A percentile compares a stretch with the other conserved stretches of the same genome.
Evolutionary conservation across 2,888 invertebrate species (phyloP).

Genomic region (Hipparchia semele): DNA sequence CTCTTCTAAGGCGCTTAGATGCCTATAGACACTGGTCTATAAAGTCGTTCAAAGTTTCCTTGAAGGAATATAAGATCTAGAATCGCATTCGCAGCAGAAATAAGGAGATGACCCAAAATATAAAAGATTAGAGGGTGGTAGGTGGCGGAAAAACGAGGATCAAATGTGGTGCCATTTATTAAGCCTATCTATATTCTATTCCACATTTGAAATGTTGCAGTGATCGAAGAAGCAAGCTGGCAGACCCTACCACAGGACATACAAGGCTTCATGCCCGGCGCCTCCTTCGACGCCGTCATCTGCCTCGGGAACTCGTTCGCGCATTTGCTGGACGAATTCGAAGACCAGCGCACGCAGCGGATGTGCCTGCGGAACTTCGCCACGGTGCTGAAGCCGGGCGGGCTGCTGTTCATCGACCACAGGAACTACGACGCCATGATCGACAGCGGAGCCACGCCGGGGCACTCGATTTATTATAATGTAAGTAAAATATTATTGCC

Average conservation of each 20-base stretch:
- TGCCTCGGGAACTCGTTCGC: constrained; percentile 96
- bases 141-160: no score
- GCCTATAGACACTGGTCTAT: no score
- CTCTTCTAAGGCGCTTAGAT: no score
- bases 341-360: constrained; percentile 91
- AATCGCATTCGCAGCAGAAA: no score
- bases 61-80: no score
- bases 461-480: constrained; percentile 94
- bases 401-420: constrained; percentile 93
- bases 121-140: no score
- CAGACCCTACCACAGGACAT: constrained; percentile 90
- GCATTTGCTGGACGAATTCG: constrained; percentile 91
- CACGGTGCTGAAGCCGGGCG: constrained; percentile 92
- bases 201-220: constrained; percentile 66
- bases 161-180: no score
- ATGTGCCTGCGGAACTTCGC: constrained; percentile 91
- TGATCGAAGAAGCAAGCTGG: constrained; percentile 97
- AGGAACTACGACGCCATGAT: constrained; percentile 93
- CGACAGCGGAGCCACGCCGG: constrained; percentile 89
- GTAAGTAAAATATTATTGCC: constrained; percentile 79
- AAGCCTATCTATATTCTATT: no score
- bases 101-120: no score
- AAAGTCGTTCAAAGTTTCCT: no score
- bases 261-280: constrained; percentile 80
- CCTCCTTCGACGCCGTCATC: constrained; percentile 93